A percentile compares a stretch with the other conserved stretches of the same genome.
These are phyloP conservation scores for Archaeoteleia sp. DNA, from an alignment of 2,888 invertebrate species.

Conservation along the genomic window DNA sequence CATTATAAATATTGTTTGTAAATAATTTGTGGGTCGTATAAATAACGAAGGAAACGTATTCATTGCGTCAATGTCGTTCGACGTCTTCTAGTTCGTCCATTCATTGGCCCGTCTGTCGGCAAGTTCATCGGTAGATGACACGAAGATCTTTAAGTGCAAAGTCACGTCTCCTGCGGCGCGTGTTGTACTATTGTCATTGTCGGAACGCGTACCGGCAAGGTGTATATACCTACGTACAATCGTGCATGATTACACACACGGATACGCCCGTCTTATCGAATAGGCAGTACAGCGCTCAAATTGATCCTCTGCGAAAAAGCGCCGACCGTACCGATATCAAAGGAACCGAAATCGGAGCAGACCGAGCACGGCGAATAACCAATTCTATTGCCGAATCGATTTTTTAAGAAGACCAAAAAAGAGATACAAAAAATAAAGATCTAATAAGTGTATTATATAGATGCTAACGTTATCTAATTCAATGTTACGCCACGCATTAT, in stretches of 20 bases:
- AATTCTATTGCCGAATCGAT: constrained; percentile 39
- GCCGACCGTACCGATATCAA: constrained; percentile 31
- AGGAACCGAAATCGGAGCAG: constrained; percentile 47
- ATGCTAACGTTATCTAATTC: constrained; percentile 26
- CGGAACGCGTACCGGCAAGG: constrained; percentile 62
- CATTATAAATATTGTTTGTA: too few species aligned
- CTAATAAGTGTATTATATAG: too few species aligned
- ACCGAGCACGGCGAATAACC: constrained; percentile 33
- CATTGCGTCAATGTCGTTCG: constrained; percentile 53
- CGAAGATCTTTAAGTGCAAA: constrained; percentile 60
- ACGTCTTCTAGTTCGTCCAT: constrained; percentile 47
- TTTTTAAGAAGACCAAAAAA: constrained; percentile 19
- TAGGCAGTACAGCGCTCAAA: constrained; percentile 48
- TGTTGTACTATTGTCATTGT: constrained; percentile 70
- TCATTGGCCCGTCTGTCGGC: constrained; percentile 65
- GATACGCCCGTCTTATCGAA: constrained; percentile 41
- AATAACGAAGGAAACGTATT: constrained; percentile 21
- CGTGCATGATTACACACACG: constrained; percentile 53
- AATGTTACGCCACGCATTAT: constrained; percentile 35
- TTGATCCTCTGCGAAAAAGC: constrained; percentile 57
- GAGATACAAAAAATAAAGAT: constrained; percentile 22
- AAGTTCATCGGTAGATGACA: constrained; percentile 57
- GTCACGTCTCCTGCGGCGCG: constrained; percentile 72
- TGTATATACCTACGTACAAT: constrained; percentile 61
- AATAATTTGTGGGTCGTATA: too few species aligned